Conservation (phyloP, 2,797 vertebrate species). For the Danio tinwini region DNA sequence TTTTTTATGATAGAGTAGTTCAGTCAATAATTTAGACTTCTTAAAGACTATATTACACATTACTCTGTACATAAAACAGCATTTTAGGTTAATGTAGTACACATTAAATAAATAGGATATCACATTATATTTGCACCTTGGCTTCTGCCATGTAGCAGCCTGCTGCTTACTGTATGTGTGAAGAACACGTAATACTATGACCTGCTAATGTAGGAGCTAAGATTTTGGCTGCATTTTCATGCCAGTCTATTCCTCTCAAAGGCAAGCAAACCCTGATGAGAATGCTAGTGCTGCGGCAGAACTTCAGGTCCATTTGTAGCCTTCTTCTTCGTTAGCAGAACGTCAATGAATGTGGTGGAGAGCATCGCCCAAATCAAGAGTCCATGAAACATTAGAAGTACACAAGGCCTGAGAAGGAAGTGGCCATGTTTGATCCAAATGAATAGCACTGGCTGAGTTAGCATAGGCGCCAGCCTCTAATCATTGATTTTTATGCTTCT, state of each 20-base stretch:
- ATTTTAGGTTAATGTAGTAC: neutral
- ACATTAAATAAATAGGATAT: too few relatives aligned
- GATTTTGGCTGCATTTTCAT: neutral
- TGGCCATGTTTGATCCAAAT: slow-evolving; percentile 49
- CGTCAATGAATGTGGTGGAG: slow-evolving; percentile 43
- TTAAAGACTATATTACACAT: neutral
- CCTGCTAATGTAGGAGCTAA: neutral
- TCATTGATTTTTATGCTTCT: slow-evolving; percentile 54
- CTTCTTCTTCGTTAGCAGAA: slow-evolving; percentile 9
- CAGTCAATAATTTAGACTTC: neutral
- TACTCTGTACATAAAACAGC: neutral
- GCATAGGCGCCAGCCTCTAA: slow-evolving; percentile 54
- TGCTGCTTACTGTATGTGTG: neutral
- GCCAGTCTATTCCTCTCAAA: neutral
- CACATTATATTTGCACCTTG: neutral
- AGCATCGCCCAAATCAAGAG: slow-evolving; percentile 40
- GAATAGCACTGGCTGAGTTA: slow-evolving; percentile 51
- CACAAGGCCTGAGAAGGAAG: slow-evolving; percentile 40
- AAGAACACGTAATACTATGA: slow-evolving; percentile 1
- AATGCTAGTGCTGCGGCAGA: neutral
- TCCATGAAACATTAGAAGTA: slow-evolving; percentile 48
- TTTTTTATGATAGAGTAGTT: neutral
- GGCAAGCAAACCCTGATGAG: neutral
- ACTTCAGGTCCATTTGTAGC: neutral
- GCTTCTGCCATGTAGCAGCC: neutral